These are phyloP conservation scores for Neostethus bicornis DNA, from an alignment of 2,797 vertebrate genomes.

Conservation along the genomic window DNA sequence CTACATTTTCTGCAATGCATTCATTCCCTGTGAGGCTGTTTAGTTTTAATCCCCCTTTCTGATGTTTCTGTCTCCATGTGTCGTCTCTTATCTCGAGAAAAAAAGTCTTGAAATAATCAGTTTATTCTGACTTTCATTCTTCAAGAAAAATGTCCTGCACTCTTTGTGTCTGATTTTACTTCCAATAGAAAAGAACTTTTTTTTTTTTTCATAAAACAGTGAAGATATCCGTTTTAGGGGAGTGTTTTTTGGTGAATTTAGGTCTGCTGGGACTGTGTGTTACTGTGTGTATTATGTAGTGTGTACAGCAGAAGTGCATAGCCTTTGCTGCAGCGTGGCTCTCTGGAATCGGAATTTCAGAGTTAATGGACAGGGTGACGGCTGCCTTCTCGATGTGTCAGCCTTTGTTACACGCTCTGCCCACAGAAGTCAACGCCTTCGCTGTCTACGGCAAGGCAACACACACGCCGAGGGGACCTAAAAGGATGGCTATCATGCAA, in stretches of 20 bases:
- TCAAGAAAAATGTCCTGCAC: slow-evolving; percentile 38
- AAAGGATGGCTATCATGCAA: too few relatives aligned
- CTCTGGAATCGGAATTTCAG: slow-evolving; percentile 69
- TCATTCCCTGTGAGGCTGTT: slow-evolving; percentile 46
- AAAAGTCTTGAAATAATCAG: slow-evolving; percentile 64
- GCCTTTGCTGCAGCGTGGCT: slow-evolving; percentile 36
- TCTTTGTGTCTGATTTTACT: slow-evolving; percentile 39
- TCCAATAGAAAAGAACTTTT: slow-evolving; percentile 35
- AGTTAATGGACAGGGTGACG: slow-evolving; percentile 69
- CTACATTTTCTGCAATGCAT: slow-evolving; percentile 38
- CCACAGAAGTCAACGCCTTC: slow-evolving; percentile 41
- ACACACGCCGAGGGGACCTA: slow-evolving; percentile 9
- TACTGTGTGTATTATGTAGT: slow-evolving; percentile 4
- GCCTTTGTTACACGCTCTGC: slow-evolving; percentile 69
- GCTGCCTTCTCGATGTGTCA: slow-evolving; percentile 70
- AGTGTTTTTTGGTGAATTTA: slow-evolving; percentile 42
- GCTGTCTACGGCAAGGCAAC: slow-evolving; percentile 23
- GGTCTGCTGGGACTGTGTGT: slow-evolving; percentile 15
- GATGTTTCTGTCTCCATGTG: slow-evolving; percentile 51
- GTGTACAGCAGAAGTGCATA: slow-evolving; percentile 24
- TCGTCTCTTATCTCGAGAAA: slow-evolving; percentile 51
- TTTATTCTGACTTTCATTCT: slow-evolving; percentile 47
- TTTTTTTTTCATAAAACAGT: slow-evolving; percentile 47
- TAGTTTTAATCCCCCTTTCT: slow-evolving; percentile 51
- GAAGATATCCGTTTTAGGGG: slow-evolving; percentile 50